Evolutionary conservation across 2,797 vertebrate genomes (phyloP).

Genomic region (Sebastes elongatus): DNA sequence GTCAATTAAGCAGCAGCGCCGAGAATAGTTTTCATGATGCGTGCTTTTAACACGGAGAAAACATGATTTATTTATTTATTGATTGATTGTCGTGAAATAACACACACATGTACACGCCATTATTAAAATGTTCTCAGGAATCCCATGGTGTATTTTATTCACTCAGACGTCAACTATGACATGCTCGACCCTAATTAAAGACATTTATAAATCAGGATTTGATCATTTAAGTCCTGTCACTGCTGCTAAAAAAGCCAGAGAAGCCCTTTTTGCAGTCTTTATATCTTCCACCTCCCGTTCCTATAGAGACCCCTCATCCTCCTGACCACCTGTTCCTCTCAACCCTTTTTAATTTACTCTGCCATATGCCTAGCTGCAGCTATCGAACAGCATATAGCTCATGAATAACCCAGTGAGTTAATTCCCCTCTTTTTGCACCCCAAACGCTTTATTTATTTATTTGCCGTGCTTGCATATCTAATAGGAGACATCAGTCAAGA

Average conservation of each 20-base stretch:
- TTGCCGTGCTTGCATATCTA: slow-evolving; percentile 59
- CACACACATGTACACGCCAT: neutral
- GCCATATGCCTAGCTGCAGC: slow-evolving; percentile 84
- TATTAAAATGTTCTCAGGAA: neutral
- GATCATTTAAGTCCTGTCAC: neutral
- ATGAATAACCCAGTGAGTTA: slow-evolving; percentile 80
- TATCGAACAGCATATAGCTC: slow-evolving; percentile 61
- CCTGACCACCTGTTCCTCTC: slow-evolving; percentile 82
- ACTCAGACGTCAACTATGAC: neutral
- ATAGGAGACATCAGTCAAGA: slow-evolving; percentile 73
- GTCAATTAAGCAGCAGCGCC: slow-evolving; percentile 28
- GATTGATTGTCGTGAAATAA: neutral
- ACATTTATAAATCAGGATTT: neutral
- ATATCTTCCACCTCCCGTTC: neutral
- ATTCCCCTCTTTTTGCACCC: slow-evolving; percentile 41
- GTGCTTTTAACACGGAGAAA: neutral
- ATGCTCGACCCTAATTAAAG: neutral
- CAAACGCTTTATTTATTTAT: slow-evolving; percentile 40
- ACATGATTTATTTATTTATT: neutral
- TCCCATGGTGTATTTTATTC: neutral
- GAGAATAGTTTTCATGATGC: slow-evolving; percentile 16
- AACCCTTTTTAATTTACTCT: slow-evolving; percentile 84
- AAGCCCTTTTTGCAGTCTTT: neutral
- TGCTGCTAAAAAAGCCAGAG: neutral
- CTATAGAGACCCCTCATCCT: slow-evolving; percentile 40